phyloP scores from a whole-genome alignment of 2,888 invertebrate genomes.

The Oscheius sp. region DNA sequence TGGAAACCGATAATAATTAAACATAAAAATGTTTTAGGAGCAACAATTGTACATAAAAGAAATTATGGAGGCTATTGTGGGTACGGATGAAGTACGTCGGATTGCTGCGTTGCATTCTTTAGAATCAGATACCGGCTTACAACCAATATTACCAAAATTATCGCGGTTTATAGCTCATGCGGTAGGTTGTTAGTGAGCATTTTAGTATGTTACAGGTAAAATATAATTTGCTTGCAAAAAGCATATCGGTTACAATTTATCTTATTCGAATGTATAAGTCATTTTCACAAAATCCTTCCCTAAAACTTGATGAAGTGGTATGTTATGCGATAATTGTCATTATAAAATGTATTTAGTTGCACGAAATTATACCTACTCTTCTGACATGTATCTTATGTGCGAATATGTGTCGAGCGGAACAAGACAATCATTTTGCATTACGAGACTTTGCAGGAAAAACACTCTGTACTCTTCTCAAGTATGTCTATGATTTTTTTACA shows the following conservation, averaged over 20 bases:
- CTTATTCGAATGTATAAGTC: constrained; percentile 50
- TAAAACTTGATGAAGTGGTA: constrained; percentile 50
- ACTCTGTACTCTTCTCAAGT: constrained; percentile 44
- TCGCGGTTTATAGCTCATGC: constrained; percentile 24
- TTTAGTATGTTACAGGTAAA: constrained; percentile 18
- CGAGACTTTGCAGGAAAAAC: constrained; percentile 57
- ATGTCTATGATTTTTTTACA: background rate
- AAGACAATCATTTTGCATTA: constrained; percentile 61
- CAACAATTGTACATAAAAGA: constrained; percentile 59
- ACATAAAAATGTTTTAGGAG: constrained; percentile 40
- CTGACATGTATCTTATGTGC: constrained; percentile 54
- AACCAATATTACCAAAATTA: constrained; percentile 39
- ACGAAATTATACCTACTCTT: constrained; percentile 54
- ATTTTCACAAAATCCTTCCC: constrained; percentile 44
- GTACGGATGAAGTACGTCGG: constrained; percentile 47
- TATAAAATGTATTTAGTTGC: constrained; percentile 47
- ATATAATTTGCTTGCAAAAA: constrained; percentile 42
- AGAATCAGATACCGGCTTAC: constrained; percentile 56
- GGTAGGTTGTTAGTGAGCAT: background rate
- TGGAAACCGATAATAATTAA: background rate
- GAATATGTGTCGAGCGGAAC: constrained; percentile 49
- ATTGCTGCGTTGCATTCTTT: constrained; percentile 51
- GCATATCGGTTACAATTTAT: constrained; percentile 57
- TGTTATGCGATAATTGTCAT: constrained; percentile 1
- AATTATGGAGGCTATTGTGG: constrained; percentile 56